Evolutionary conservation across 2,113 vertebrate species (phyloP).

Genomic region (Podiceps cristatus): DNA sequence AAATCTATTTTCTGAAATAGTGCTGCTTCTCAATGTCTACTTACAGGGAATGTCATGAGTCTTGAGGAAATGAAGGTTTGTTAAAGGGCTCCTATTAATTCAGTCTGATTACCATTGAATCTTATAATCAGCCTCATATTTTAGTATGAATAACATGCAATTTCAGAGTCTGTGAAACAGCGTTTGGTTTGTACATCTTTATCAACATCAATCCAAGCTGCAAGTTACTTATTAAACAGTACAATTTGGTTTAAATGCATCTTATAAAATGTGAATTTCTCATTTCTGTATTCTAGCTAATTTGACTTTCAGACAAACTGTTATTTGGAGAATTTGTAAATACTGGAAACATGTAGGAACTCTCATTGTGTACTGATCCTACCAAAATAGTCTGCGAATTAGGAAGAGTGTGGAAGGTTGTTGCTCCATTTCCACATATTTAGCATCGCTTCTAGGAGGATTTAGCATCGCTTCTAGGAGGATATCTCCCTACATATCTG

Average conservation of each 20-base stretch:
- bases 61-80: slow-evolving; percentile 71
- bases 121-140: slow-evolving; percentile 78
- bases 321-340: slow-evolving; percentile 46
- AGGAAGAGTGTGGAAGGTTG: background rate
- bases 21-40: slow-evolving; percentile 28
- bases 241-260: slow-evolving; percentile 68
- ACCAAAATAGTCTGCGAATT: background rate
- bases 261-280: slow-evolving; percentile 59
- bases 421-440: background rate
- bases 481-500: background rate
- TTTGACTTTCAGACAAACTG: slow-evolving; percentile 53
- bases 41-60: slow-evolving; percentile 52
- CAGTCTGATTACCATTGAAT: slow-evolving; percentile 74
- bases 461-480: too few relatives aligned
- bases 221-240: slow-evolving; percentile 73
- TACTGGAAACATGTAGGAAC: slow-evolving; percentile 1
- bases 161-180: slow-evolving; percentile 67
- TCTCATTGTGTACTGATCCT: background rate
- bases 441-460: too few relatives aligned
- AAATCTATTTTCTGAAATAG: slow-evolving; percentile 55
- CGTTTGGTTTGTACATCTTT: slow-evolving; percentile 70
- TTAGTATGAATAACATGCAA: slow-evolving; percentile 73
- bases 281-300: slow-evolving; percentile 37
- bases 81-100: slow-evolving; percentile 78
- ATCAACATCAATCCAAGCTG: slow-evolving; percentile 63